Conservation (phyloP, 1,140 invertebrate genomes). For the Meteorus sp. region DNA sequence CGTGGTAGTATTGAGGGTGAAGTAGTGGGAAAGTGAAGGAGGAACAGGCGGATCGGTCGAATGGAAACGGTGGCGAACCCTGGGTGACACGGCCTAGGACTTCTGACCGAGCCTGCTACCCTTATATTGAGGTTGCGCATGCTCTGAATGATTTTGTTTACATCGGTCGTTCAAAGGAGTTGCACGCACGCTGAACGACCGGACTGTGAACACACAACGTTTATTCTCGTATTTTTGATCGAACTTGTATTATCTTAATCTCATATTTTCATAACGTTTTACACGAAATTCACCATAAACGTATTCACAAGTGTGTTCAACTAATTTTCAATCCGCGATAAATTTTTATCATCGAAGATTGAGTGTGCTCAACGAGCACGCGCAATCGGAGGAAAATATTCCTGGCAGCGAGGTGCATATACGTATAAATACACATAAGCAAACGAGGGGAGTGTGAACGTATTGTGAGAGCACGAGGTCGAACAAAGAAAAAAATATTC, state of each 20-base stretch:
- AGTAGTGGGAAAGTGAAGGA: not conserved
- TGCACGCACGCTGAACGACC: constrained; percentile 18
- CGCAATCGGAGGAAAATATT: too few species aligned
- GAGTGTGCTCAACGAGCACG: not conserved
- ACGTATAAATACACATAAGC: too few species aligned
- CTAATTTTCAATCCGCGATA: too few species aligned
- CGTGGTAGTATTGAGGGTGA: too few species aligned
- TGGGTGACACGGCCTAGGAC: constrained; percentile 26
- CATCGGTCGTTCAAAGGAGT: constrained; percentile 20
- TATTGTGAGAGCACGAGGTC: constrained; percentile 9
- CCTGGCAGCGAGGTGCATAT: not conserved
- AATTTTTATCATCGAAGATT: too few species aligned
- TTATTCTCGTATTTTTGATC: too few species aligned
- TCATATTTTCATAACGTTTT: too few species aligned
- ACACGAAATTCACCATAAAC: too few species aligned
- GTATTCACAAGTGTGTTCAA: too few species aligned
- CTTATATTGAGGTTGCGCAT: constrained; percentile 19
- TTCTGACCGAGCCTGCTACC: constrained; percentile 31
- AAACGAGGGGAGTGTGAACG: not conserved
- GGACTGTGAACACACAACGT: not conserved
- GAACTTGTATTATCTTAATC: too few species aligned
- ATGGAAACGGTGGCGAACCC: not conserved
- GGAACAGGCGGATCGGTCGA: not conserved
- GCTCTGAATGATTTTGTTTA: constrained; percentile 26
- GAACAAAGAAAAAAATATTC: too few species aligned